Conservation (phyloP, 2,797 vertebrate genomes). For the Crax fasciolata region DNA sequence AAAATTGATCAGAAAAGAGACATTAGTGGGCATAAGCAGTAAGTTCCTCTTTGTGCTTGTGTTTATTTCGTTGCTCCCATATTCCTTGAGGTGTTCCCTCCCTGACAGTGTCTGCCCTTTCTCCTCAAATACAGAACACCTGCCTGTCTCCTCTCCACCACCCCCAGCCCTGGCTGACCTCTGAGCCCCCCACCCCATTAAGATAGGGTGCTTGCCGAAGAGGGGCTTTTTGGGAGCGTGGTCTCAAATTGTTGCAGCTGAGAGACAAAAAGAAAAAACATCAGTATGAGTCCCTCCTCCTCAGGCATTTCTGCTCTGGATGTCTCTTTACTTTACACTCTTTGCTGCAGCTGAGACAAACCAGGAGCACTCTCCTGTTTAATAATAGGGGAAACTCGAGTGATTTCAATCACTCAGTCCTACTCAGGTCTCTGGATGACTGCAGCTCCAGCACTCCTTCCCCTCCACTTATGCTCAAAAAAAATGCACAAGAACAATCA, state of each 20-base stretch:
- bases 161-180: neutral
- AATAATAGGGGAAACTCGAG: slow-evolving; percentile 40
- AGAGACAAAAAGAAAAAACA: neutral
- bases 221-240: rapidly evolving
- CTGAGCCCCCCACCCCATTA: neutral
- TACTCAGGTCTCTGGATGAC: neutral
- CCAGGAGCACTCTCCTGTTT: neutral
- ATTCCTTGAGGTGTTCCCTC: rapidly evolving
- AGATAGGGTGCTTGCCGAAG: neutral
- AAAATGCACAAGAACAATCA: neutral
- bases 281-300: neutral
- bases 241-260: neutral
- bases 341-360: neutral
- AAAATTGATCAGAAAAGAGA: neutral
- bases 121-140: neutral
- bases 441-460: neutral
- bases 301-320: neutral
- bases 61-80: neutral
- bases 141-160: neutral
- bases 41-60: neutral
- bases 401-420: slow-evolving; percentile 23
- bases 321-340: neutral
- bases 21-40: rapidly evolving
- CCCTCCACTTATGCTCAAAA: neutral
- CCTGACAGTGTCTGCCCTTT: neutral